Base-by-base conservation (phyloP, 2,797 vertebrate species). In the Hippocampus kuda region DNA sequence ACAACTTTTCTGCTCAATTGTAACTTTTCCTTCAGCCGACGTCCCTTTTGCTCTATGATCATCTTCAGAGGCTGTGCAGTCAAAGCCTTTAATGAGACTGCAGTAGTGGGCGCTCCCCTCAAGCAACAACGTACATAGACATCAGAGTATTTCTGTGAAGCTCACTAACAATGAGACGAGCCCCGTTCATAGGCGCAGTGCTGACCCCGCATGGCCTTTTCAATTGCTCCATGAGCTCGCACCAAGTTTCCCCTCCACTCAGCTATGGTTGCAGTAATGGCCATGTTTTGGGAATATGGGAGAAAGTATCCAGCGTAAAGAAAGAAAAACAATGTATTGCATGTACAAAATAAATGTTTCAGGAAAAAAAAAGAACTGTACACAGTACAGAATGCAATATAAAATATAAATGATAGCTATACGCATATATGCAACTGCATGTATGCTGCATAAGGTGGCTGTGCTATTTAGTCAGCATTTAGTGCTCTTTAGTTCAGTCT, bases 11-110 rank as follows among this genome's bases (percentile, higher is more conserved):
- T 54, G 24, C 49, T 61, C 60, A 46, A 61, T 66, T 66, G 51
- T 41, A 51, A 38, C 65, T 60, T 20, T 48, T 65, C 26, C 63
- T 46, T 18, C 20, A 5, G 24, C 67, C 48, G 65, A 69, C 71
- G 65, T 64, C 69, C 30, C 63, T 61, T 38, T 54, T 54, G 48
- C 56, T 65, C 72, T 80, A 75, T 82, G 79, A 80, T 81, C 77
- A 72, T 80, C 70, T 71, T 81, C 74, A 75, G 73, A 80, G 49
- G 70, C 69, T 1, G 20, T 65, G 69, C 65, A 78, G 76, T 77
- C 71, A 66, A 78, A 77, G 56, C 63, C 74, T 78, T 76, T 81
- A 79, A 81, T 73, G 60, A 72, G 57, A 63, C 68, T 24, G 60
- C 68, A 57, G 71, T 76, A 77, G 74, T 72, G 69, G 57, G 16